Evolutionary conservation across 2,797 vertebrate genomes (phyloP).

Genomic region (Novumbra hubbsi): DNA sequence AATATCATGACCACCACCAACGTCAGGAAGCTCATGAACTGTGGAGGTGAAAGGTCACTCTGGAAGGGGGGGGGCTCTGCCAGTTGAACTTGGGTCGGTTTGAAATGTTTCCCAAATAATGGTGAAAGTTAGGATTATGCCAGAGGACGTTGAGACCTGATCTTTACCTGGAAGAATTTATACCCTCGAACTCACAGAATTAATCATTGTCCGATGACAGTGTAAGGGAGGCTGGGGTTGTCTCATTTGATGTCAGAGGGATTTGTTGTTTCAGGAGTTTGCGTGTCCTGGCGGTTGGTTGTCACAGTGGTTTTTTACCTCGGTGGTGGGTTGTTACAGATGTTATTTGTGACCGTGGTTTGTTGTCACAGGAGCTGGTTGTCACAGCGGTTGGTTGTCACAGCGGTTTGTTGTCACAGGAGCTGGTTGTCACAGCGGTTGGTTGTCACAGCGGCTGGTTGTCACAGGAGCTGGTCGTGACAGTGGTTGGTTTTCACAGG

Average conservation of each 20-base stretch:
- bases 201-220: too few species aligned
- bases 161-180: not conserved
- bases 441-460: too few species aligned
- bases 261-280: too few species aligned
- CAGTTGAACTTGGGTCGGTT: too few species aligned
- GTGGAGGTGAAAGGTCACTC: conserved; percentile 72
- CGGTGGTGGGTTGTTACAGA: too few species aligned
- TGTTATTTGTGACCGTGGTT: too few species aligned
- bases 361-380: too few species aligned
- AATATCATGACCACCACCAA: conserved; percentile 82
- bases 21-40: conserved; percentile 86
- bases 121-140: not conserved
- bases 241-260: too few species aligned
- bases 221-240: too few species aligned
- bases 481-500: not conserved
- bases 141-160: not conserved
- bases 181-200: too few species aligned
- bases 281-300: too few species aligned
- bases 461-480: not conserved
- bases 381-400: not conserved
- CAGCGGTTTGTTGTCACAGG: not conserved
- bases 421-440: not conserved
- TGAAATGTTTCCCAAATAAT: not conserved
- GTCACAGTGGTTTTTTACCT: too few species aligned
- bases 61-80: not conserved